These are phyloP conservation scores for Blastobasis lacticolella DNA, from an alignment of 2,888 invertebrate species.

Conservation along the genomic window DNA sequence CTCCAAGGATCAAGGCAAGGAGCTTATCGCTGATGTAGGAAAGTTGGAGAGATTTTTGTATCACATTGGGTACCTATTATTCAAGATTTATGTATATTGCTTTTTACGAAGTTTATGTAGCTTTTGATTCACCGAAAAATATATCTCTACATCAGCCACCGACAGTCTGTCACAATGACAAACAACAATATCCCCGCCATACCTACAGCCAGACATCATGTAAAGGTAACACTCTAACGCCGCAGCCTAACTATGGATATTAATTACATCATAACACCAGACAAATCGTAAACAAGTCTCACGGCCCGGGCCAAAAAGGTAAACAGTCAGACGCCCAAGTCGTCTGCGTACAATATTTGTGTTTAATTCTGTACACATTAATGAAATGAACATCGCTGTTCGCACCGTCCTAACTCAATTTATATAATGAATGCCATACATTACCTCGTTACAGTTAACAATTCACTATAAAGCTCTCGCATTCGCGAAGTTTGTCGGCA, in stretches of 20 bases:
- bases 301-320: conserved; percentile 4
- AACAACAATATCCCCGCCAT: too few species aligned
- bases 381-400: conserved; percentile 59
- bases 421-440: conserved; percentile 70
- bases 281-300: conserved; percentile 1
- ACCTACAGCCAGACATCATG: too few species aligned
- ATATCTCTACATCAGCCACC: too few species aligned
- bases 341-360: conserved; percentile 36
- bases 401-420: conserved; percentile 59
- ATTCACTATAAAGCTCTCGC: conserved; percentile 48
- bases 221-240: too few species aligned
- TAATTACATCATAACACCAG: conserved; percentile 3
- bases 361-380: conserved; percentile 62
- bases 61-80: too few species aligned
- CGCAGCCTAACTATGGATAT: background rate
- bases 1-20: too few species aligned
- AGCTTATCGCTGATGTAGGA: too few species aligned
- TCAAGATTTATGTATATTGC: too few species aligned
- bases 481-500: conserved; percentile 43
- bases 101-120: too few species aligned
- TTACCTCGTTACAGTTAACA: conserved; percentile 59
- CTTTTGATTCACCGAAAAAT: too few species aligned
- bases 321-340: conserved; percentile 6
- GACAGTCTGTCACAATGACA: too few species aligned
- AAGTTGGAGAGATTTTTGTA: too few species aligned